Evolutionary conservation across 1,140 invertebrate species (phyloP).

Genomic region (Dendroctonus valens): DNA sequence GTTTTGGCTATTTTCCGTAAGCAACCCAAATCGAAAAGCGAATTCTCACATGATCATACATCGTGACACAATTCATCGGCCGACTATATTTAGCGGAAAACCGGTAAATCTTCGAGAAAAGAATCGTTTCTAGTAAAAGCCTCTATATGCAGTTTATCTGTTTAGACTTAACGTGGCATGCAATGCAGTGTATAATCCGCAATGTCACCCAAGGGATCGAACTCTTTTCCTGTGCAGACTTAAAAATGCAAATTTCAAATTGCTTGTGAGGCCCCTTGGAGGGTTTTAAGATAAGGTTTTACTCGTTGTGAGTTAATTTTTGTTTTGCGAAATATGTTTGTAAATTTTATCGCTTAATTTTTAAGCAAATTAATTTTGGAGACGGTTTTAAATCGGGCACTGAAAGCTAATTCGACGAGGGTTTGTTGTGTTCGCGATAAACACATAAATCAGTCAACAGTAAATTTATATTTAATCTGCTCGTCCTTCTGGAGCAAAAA

Average conservation of each 20-base stretch:
- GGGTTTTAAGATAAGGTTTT: background rate
- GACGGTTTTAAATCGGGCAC: background rate
- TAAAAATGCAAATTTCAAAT: conserved; percentile 9
- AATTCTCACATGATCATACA: background rate
- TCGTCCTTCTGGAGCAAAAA: no score
- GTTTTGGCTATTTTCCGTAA: background rate
- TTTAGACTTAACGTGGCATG: conserved; percentile 7
- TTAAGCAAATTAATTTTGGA: conserved; percentile 1
- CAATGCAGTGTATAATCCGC: conserved; percentile 7
- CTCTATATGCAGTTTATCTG: background rate
- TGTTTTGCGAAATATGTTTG: background rate
- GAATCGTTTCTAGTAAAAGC: background rate
- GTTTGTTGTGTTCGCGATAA: no score
- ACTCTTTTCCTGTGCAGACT: background rate
- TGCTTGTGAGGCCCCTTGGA: background rate
- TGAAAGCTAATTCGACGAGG: no score
- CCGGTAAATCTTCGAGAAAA: no score
- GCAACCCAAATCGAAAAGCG: conserved; percentile 8
- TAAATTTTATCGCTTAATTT: conserved; percentile 7
- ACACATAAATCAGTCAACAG: no score
- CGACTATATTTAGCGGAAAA: no score
- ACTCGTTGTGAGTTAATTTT: no score
- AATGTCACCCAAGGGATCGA: conserved; percentile 11
- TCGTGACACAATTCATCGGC: no score
- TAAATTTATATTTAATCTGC: no score